Percentiles rank a stretch among this genome's conserved stretches.
phyloP scores from a whole-genome alignment of 2,888 invertebrate species.

The Athalia cordata region DNA sequence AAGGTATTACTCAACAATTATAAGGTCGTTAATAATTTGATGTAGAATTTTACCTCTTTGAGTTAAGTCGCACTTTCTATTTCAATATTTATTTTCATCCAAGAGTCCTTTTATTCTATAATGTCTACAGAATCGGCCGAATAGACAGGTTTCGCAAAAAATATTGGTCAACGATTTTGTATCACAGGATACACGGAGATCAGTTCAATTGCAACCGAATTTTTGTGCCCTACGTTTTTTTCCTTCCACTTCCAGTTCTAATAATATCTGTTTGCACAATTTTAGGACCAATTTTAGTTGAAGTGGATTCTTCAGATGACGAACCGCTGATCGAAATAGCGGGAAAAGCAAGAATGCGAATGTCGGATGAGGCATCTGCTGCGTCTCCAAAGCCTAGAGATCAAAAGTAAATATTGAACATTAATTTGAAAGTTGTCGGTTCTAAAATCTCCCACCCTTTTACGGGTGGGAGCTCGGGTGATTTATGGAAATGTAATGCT shows the following conservation, averaged over 20 bases:
- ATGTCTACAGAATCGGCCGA: no score
- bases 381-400: constrained; percentile 72
- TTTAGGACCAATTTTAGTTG: constrained; percentile 76
- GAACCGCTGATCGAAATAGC: constrained; percentile 85
- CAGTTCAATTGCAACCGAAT: not conserved
- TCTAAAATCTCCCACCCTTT: not conserved
- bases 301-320: constrained; percentile 86
- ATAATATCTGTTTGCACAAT: constrained; percentile 31
- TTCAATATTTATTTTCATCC: not conserved
- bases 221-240: not conserved
- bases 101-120: not conserved
- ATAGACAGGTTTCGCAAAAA: no score
- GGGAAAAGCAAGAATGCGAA: constrained; percentile 78
- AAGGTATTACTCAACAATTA: constrained; percentile 62
- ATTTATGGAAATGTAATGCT: not conserved
- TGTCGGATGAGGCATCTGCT: constrained; percentile 66
- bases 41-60: not conserved
- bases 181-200: no score
- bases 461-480: not conserved
- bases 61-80: not conserved
- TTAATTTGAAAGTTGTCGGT: not conserved
- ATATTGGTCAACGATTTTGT: no score
- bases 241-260: not conserved
- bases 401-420: constrained; percentile 66
- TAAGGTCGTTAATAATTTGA: not conserved